phyloP scores from a whole-genome alignment of 2,797 vertebrate genomes.

The Enoplosus armatus region DNA sequence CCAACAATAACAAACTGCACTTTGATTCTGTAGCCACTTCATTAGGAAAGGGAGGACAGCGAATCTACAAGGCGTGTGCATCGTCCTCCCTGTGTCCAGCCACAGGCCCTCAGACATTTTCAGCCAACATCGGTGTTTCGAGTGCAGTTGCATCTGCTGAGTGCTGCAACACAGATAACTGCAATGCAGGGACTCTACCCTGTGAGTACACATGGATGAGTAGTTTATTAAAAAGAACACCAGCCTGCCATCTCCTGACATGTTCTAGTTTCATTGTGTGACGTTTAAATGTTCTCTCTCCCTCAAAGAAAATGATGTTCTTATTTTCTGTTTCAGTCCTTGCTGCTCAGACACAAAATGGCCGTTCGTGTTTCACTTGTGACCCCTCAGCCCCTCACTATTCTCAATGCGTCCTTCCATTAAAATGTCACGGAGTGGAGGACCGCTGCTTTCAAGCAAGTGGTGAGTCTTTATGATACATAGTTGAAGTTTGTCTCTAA shows the following conservation, averaged over 20 bases:
- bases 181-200: conserved; percentile 4
- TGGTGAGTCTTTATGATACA: conserved; percentile 10
- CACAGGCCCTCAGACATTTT: not conserved
- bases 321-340: conserved; percentile 36
- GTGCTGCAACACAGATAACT: conserved; percentile 50
- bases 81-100: conserved; percentile 7
- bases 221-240: not conserved
- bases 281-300: not conserved
- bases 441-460: conserved; percentile 10
- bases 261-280: not conserved
- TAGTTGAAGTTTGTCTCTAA: not conserved
- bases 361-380: not conserved
- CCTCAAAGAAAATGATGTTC: not conserved
- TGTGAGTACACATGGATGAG: conserved; percentile 13
- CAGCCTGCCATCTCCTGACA: not conserved
- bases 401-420: not conserved
- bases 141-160: not conserved
- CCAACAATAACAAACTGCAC: not conserved
- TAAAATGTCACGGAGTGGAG: not conserved
- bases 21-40: conserved; percentile 4
- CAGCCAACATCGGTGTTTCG: not conserved
- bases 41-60: fast-evolving
- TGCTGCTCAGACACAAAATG: fast-evolving
- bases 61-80: conserved; percentile 31
- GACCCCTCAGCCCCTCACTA: not conserved